Base-by-base conservation (phyloP, 2,113 vertebrate species). In the Stictonetta naevosa region DNA sequence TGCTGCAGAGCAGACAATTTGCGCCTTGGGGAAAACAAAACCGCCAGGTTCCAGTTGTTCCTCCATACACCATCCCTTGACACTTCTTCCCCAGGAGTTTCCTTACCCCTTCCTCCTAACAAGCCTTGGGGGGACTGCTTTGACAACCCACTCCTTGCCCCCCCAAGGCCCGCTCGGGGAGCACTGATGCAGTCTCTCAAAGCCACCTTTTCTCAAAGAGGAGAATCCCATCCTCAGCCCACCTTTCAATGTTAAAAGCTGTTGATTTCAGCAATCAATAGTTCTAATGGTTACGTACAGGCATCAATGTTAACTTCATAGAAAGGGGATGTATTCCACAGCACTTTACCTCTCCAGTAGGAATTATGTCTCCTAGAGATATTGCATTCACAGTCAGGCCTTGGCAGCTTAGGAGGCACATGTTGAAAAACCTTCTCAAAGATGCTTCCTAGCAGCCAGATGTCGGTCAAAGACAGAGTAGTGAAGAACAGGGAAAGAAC, bases 281-380 rank as follows among this genome's bases (percentile, higher is more conserved):
- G 78, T 74, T 64, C 82, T 48, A 68, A 83, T 36, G 34, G 34
- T 50, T 92, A 72, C 58, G 81, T 88, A 75, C 23, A 86, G 82
- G 50, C 58, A 66, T 34, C 8, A 2, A 8, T 8, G 40, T 81
- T 93, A 83, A 67, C 52, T 86, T 74, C 46, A 20, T 23, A 78
- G 52, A 11, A 68, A 56, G 40, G 29, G 13, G 28, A 64, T 60
- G 86, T 92, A 96, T 74, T 83, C 69, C 52, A 56, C 38, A 81
- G 56, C 5, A 2, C 71, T 95, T 75, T 78, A 52, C 29, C 33
- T 83, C 79, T 81, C 73, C 44, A 20, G 38, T 1, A 88, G 79
- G 46, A 96, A 88, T 52, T 86, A 67, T 12, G 20, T 92, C 69
- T 96, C 73, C 69, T 93, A 83, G 88, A 90, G 38, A 95, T 71